Conservation (phyloP, 2,113 vertebrate species). For the Marcusenius ussheri region DNA sequence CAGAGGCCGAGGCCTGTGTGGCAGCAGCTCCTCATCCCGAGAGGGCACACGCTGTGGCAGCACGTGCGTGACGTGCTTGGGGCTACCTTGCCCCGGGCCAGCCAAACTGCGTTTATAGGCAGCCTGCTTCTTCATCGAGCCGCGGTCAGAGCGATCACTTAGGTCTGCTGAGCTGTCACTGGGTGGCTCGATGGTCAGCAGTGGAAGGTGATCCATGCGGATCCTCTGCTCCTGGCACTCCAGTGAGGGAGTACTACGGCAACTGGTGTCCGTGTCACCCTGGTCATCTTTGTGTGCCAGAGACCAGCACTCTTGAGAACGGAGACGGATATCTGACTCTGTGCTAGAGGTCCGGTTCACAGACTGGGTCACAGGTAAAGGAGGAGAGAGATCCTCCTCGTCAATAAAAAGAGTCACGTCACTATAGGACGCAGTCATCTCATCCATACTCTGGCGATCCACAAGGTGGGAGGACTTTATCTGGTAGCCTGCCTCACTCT, state of each 20-base stretch:
- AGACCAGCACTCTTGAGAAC: conserved; percentile 85
- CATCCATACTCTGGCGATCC: conserved; percentile 71
- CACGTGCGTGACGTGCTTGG: conserved; percentile 76
- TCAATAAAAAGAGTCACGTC: conserved; percentile 95
- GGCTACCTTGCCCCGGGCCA: conserved; percentile 74
- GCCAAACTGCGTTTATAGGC: conserved; percentile 67
- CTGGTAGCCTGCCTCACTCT: conserved; percentile 59
- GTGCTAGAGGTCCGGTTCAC: conserved; percentile 74
- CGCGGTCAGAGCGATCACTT: conserved; percentile 79
- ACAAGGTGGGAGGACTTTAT: conserved; percentile 56
- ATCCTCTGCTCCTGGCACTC: conserved; percentile 80
- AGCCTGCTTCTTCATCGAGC: conserved; percentile 73
- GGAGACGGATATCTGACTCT: conserved; percentile 73
- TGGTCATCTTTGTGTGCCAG: conserved; percentile 80
- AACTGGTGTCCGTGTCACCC: conserved; percentile 81
- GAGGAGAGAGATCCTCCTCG: conserved; percentile 85
- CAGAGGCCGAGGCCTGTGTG: conserved; percentile 73
- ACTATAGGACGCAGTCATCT: conserved; percentile 85
- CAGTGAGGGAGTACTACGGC: conserved; percentile 81
- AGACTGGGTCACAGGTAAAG: conserved; percentile 67
- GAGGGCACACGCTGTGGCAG: conserved; percentile 68
- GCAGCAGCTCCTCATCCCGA: conserved; percentile 75
- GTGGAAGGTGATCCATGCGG: conserved; percentile 77
- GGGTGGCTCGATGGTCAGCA: conserved; percentile 89
- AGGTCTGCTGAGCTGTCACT: conserved; percentile 86